Evolutionary conservation across 2,888 invertebrate species (phyloP).

Genomic region (Nephrocerus scutellatus): DNA sequence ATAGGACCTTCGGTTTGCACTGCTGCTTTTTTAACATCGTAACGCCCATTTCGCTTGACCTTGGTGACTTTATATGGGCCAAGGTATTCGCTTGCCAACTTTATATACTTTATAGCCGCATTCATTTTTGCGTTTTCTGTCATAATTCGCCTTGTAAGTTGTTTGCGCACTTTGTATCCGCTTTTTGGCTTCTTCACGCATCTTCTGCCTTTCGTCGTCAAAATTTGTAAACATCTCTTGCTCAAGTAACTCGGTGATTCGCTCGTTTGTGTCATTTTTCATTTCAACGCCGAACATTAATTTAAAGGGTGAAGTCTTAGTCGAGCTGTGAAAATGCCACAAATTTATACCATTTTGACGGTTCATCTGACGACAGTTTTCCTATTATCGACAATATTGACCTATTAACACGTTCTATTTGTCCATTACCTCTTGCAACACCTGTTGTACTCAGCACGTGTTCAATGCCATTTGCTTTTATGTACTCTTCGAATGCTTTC

Average conservation of each 20-base stretch:
- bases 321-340: constrained; percentile 9
- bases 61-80: constrained; percentile 21
- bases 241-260: no score
- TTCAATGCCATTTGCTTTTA: constrained; percentile 10
- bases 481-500: constrained; percentile 11
- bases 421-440: constrained; percentile 19
- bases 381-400: constrained; percentile 13
- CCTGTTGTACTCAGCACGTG: constrained; percentile 13
- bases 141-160: constrained; percentile 16
- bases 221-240: no score
- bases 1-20: constrained; percentile 16
- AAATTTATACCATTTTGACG: constrained; percentile 17
- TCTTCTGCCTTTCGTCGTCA: constrained; percentile 4
- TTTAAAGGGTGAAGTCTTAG: constrained; percentile 12
- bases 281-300: constrained; percentile 16
- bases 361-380: constrained; percentile 15
- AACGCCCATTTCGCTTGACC: constrained; percentile 15
- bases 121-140: constrained; percentile 16
- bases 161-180: constrained; percentile 15
- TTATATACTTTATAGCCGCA: constrained; percentile 11
- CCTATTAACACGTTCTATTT: constrained; percentile 17
- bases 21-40: constrained; percentile 16
- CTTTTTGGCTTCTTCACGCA: constrained; percentile 4
- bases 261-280: no score
- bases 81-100: constrained; percentile 18